Evolutionary conservation across 2,888 invertebrate species (phyloP).

Genomic region (Omphaloscelis lunosa): DNA sequence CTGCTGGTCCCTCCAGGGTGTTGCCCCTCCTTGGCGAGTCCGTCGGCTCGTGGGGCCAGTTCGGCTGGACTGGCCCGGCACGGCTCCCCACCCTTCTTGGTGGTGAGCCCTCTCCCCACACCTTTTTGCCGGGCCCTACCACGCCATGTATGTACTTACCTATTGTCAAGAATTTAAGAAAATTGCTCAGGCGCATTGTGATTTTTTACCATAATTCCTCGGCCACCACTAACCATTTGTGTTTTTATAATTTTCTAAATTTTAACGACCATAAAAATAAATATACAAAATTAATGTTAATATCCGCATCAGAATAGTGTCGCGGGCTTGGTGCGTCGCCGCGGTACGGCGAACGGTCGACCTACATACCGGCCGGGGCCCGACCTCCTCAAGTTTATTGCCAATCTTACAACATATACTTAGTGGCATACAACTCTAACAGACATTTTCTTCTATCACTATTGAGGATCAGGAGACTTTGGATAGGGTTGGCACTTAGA

Average conservation of each 20-base stretch:
- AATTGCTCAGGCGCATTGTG: not conserved
- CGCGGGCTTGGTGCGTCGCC: constrained; percentile 56
- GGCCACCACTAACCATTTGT: too few relatives aligned
- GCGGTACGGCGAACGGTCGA: constrained; percentile 79
- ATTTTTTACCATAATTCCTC: not conserved
- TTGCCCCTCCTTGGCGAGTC: too few relatives aligned
- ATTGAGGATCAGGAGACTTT: constrained; percentile 20
- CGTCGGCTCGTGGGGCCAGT: too few relatives aligned
- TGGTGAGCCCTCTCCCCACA: too few relatives aligned
- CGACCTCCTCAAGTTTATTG: constrained; percentile 86
- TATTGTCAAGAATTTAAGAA: not conserved
- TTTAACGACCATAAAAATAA: not conserved
- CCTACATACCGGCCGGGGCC: constrained; percentile 84
- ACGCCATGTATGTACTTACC: too few relatives aligned
- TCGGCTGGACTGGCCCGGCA: too few relatives aligned
- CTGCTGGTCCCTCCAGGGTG: too few relatives aligned
- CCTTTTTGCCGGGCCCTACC: too few relatives aligned
- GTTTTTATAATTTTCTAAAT: not conserved
- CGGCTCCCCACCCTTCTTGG: too few relatives aligned
- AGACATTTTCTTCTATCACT: constrained; percentile 39
- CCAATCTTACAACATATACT: constrained; percentile 73
- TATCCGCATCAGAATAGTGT: constrained; percentile 72
- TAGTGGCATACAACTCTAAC: constrained; percentile 35
- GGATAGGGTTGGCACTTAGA: constrained; percentile 10
- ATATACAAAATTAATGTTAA: constrained; percentile 32